These are phyloP conservation scores for Mionectes macconnelli DNA, from an alignment of 2,113 vertebrate genomes.

Conservation along the genomic window DNA sequence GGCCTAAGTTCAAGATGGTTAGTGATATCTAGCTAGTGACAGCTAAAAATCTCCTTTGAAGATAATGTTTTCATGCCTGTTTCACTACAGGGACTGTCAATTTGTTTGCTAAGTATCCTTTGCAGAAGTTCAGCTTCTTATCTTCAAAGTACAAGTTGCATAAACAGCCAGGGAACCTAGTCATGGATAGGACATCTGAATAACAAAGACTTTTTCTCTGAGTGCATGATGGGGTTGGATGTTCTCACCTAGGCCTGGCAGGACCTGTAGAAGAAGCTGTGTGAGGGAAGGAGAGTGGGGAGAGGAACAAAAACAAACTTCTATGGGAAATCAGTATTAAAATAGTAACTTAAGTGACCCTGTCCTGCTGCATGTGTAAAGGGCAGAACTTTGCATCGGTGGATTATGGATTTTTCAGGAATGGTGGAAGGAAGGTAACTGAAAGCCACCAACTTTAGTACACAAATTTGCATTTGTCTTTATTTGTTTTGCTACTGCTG, in stretches of 20 bases:
- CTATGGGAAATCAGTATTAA: background rate
- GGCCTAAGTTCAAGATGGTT: background rate
- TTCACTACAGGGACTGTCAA: background rate
- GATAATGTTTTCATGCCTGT: background rate
- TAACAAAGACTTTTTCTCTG: background rate
- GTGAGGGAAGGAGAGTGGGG: no score
- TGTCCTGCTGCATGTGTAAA: background rate
- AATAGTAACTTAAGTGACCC: background rate
- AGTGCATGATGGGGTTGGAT: background rate
- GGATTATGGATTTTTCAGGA: background rate
- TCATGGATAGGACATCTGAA: rapidly evolving
- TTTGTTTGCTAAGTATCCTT: background rate
- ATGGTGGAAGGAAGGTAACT: background rate
- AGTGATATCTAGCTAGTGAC: background rate
- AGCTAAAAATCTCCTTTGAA: background rate
- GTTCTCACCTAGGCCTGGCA: background rate
- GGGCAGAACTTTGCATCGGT: background rate
- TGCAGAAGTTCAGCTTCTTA: background rate
- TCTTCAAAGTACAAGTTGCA: background rate
- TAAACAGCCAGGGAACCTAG: background rate
- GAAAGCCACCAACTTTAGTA: background rate
- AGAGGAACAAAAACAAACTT: background rate
- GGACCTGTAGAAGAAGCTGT: background rate
- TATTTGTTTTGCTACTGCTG: background rate
- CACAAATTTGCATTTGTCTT: background rate